Base-by-base conservation (phyloP, 1,140 invertebrate species). In the Nephotettix cincticeps region DNA sequence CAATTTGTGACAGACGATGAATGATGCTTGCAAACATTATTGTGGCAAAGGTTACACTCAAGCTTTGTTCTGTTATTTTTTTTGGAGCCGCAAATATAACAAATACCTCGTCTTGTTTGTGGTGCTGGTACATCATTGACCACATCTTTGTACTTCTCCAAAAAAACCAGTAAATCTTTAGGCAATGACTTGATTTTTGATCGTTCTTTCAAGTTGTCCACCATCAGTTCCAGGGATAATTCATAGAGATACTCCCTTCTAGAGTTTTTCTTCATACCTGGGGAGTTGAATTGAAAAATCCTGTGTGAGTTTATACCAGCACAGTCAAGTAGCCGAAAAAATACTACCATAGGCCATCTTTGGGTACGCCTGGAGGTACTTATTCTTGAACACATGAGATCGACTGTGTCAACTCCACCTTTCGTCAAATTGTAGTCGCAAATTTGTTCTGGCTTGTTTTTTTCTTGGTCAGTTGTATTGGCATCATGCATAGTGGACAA, bases 401-500 rank as follows among this genome's bases (percentile, higher is more conserved):
- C 76, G 17, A 76, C 54, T 3, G 69, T 68, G 77, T 78, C 76
- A 11, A 79, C 75, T 13, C 78, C 79, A 47, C 56, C 70, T 74
- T 80, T 79, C 19, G 77, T 80, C 21, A 19, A 45, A 32, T 80
- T 78, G 47, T 79, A 78, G 61, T 71, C 72, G 25, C 51, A 21
- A 19, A 79, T 77, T n/a, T 78, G 74, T 47, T 78, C 73, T 29
- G 78, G 76, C 69, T 77, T 77, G 23, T 68, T 67, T 19, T 67
- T 71, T 3, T 74, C 66, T 27, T 72, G 23, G 61, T 77, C 75
- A 32, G 73, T 68, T 6, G 32, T 45, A 47, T 73, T 68, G 40
- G 51, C 56, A 69, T 76, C 73, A 73, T 81, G 79, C 77, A 79
- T 80, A 1, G 77, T 71, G 11, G 77, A 77, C 9, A 78, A 11